phyloP scores from a whole-genome alignment of 2,888 invertebrate genomes.

The Pristionchus exspectatus region DNA sequence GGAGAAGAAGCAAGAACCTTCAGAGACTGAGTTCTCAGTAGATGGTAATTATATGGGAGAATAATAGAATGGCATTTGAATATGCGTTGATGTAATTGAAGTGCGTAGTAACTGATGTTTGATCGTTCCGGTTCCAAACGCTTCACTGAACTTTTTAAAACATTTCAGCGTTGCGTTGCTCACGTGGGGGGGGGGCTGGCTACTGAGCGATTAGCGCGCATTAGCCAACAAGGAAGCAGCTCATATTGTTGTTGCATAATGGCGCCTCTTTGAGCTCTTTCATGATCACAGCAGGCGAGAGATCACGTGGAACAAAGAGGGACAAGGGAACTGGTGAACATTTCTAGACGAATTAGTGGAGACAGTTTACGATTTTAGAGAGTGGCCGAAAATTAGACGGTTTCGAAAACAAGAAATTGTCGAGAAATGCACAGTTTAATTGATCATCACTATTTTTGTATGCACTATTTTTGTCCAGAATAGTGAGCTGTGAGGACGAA shows the following conservation, averaged over 20 bases:
- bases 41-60: too few species aligned
- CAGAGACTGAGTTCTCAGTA: too few species aligned
- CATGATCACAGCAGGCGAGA: neutral
- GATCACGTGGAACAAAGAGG: neutral
- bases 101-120: neutral
- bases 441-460: neutral
- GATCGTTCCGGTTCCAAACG: neutral
- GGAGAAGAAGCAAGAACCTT: neutral
- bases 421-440: neutral
- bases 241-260: neutral
- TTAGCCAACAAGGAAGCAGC: neutral
- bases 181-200: too few species aligned
- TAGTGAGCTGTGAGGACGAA: too few species aligned
- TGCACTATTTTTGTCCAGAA: too few species aligned
- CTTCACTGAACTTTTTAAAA: too few species aligned
- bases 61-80: too few species aligned
- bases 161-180: too few species aligned
- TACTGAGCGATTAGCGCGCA: neutral
- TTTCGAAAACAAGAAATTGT: neutral
- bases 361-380: neutral
- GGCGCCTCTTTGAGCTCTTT: neutral
- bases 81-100: neutral
- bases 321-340: neutral
- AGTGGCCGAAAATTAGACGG: constrained; percentile 1
- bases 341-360: neutral